Evolutionary conservation across 1,140 invertebrate genomes (phyloP).

Genomic region (Magallana angulata): DNA sequence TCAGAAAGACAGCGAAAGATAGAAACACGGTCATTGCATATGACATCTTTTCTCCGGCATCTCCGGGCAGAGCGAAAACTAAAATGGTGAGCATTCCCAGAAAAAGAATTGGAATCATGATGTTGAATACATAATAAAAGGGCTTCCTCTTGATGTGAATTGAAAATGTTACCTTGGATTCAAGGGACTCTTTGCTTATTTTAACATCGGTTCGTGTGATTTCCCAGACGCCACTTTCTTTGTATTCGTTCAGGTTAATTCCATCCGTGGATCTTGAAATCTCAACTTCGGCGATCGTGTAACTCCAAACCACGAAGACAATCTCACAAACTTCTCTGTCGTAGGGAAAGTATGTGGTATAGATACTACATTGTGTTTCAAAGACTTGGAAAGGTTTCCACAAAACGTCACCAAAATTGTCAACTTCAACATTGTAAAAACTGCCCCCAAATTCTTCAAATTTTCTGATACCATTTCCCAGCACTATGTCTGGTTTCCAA

Average conservation of each 20-base stretch:
- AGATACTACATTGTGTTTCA: conserved; percentile 90
- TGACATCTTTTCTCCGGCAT: conserved; percentile 82
- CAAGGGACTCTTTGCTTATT: not conserved
- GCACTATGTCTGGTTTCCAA: conserved; percentile 58
- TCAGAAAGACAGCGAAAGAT: conserved; percentile 82
- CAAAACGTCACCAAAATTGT: conserved; percentile 13
- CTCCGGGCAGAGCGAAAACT: conserved; percentile 82
- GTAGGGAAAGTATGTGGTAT: conserved; percentile 87
- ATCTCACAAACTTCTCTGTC: conserved; percentile 85
- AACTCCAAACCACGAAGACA: conserved; percentile 62
- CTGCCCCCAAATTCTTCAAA: conserved; percentile 45
- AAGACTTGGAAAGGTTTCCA: conserved; percentile 53
- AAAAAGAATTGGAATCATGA: conserved; percentile 82
- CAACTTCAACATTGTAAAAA: conserved; percentile 42
- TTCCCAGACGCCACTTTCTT: conserved; percentile 83
- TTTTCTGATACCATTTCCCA: conserved; percentile 44
- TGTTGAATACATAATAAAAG: conserved; percentile 81
- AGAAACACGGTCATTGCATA: conserved; percentile 82
- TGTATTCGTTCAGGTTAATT: conserved; percentile 81
- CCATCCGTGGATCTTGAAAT: conserved; percentile 80
- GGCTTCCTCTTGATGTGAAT: conserved; percentile 65
- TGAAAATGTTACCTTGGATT: conserved; percentile 50
- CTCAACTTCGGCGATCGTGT: conserved; percentile 75
- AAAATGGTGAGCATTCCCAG: conserved; percentile 82
- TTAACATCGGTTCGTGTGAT: not conserved